These are phyloP conservation scores for Murina feae DNA, from an alignment of 2,113 vertebrate species.

Conservation along the genomic window DNA sequence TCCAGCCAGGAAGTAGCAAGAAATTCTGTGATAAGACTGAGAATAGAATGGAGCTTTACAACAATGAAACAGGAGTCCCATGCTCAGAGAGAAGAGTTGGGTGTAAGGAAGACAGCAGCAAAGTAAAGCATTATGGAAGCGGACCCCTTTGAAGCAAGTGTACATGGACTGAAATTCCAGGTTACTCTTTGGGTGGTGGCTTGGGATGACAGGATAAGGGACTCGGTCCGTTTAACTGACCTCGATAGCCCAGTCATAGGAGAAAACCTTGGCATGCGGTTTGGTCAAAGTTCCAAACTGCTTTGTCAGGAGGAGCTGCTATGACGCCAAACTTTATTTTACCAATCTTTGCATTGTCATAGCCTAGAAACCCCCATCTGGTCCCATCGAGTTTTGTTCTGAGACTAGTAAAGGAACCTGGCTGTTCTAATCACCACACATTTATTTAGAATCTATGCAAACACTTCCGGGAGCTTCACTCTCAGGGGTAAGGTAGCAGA, in stretches of 20 bases:
- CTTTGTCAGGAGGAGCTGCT: background rate
- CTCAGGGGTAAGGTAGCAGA: background rate
- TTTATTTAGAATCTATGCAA: slow-evolving; percentile 7
- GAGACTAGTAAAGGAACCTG: background rate
- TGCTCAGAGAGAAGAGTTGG: background rate
- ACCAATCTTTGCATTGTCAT: background rate
- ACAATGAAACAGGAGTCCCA: background rate
- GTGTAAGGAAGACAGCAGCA: background rate
- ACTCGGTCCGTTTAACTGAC: background rate
- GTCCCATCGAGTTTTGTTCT: background rate
- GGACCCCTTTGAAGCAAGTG: background rate
- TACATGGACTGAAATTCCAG: background rate
- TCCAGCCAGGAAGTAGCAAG: background rate
- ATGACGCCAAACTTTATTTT: background rate
- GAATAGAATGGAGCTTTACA: background rate
- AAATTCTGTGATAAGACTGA: background rate
- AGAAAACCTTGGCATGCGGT: background rate
- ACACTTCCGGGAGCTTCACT: slow-evolving; percentile 21
- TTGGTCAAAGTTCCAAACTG: background rate
- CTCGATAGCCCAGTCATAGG: background rate
- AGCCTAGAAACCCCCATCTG: background rate
- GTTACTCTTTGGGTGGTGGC: background rate
- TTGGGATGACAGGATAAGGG: background rate
- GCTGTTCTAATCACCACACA: background rate
- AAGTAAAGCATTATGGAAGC: background rate